phyloP scores from a whole-genome alignment of 2,797 vertebrate species.

The Crenuchus spilurus region DNA sequence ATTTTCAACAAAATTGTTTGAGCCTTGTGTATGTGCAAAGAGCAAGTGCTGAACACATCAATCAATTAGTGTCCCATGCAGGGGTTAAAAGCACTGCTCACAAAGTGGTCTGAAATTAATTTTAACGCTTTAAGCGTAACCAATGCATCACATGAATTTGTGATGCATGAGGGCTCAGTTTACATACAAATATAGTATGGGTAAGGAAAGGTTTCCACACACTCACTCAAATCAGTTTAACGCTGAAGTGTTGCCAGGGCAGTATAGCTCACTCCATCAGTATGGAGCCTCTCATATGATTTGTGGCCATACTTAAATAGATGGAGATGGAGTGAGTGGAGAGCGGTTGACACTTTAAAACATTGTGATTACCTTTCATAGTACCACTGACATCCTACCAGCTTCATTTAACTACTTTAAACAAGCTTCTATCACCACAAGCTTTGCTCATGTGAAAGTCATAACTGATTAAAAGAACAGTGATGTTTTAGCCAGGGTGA shows the following conservation, averaged over 20 bases:
- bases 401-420: not conserved
- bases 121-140: conserved; percentile 2
- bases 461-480: not conserved
- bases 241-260: not conserved
- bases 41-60: not conserved
- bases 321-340: conserved; percentile 4
- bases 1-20: conserved; percentile 42
- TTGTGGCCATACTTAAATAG: conserved; percentile 17
- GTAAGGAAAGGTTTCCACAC: not conserved
- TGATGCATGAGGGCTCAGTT: not conserved
- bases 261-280: not conserved
- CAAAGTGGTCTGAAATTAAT: not conserved
- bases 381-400: not conserved
- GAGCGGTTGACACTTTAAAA: not conserved
- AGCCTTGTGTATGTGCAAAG: conserved; percentile 18
- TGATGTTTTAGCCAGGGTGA: not conserved
- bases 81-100: conserved; percentile 16
- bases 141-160: not conserved
- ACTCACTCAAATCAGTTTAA: not conserved
- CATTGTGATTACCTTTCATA: not conserved
- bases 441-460: not conserved
- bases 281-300: not conserved
- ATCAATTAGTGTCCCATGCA: conserved; percentile 22
- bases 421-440: not conserved
- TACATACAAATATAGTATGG: not conserved